These are phyloP conservation scores for Spheniscus humboldti DNA, from an alignment of 2,797 vertebrate species.

Conservation along the genomic window DNA sequence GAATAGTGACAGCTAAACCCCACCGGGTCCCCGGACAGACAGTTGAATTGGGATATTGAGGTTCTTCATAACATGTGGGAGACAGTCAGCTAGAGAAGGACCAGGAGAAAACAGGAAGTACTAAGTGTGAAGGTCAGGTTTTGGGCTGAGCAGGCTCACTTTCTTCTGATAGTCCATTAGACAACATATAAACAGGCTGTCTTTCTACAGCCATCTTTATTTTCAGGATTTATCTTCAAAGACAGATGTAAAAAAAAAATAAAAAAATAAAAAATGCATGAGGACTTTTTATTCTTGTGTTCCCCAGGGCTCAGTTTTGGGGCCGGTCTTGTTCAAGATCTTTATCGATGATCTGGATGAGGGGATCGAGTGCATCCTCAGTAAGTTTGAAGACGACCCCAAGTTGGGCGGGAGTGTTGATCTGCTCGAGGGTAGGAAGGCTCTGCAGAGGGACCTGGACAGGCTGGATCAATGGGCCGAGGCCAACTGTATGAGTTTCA, in stretches of 20 bases:
- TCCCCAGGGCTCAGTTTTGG: too few relatives aligned
- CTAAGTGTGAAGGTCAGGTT: neutral
- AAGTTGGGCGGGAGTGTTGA: too few relatives aligned
- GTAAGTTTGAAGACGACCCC: too few relatives aligned
- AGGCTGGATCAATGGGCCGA: too few relatives aligned
- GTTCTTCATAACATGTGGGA: neutral
- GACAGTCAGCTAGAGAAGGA: neutral
- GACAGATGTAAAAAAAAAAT: neutral
- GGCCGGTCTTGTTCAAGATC: too few relatives aligned
- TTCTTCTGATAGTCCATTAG: neutral
- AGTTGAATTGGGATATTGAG: neutral
- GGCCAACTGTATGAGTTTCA: too few relatives aligned
- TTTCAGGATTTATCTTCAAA: neutral
- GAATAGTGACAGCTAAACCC: neutral
- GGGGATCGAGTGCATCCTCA: too few relatives aligned
- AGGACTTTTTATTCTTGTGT: neutral
- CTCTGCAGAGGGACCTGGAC: too few relatives aligned
- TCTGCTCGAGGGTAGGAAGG: too few relatives aligned
- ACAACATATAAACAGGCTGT: neutral
- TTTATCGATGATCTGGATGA: too few relatives aligned
- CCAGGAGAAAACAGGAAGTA: neutral
- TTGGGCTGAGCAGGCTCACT: neutral
- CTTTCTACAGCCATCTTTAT: neutral
- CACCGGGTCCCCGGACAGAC: neutral
- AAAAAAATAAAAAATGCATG: neutral